Evolutionary conservation across 2,797 vertebrate species (phyloP).

Genomic region (Dryobates pubescens): DNA sequence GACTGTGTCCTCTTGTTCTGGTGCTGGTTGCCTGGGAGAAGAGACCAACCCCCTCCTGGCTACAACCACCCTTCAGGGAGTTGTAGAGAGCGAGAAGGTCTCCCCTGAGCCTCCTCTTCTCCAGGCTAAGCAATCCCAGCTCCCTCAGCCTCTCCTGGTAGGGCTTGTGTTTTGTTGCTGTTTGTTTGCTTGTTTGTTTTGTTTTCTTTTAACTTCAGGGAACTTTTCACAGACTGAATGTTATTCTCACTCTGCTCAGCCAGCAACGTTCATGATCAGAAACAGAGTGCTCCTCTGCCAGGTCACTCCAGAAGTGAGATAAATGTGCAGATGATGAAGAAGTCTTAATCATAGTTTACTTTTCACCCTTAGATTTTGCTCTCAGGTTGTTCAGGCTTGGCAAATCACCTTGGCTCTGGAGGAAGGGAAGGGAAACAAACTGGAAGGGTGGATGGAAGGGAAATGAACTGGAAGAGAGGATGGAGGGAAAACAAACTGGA

Average conservation of each 20-base stretch:
- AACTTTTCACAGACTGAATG: neutral
- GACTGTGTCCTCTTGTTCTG: no score
- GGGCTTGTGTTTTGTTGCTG: no score
- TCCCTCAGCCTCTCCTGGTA: neutral
- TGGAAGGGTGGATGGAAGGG: no score
- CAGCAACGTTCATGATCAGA: neutral
- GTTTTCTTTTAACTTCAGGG: neutral
- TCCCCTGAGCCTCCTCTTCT: no score
- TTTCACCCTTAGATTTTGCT: constrained; percentile 40
- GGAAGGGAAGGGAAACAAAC: no score
- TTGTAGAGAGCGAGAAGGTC: no score
- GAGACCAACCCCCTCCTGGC: no score
- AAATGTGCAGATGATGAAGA: constrained; percentile 34
- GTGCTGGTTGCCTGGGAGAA: no score
- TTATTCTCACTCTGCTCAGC: neutral
- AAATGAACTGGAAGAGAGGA: neutral
- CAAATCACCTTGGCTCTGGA: constrained; percentile 36
- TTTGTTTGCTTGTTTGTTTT: no score
- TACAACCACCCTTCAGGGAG: no score
- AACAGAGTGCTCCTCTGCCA: constrained; percentile 1
- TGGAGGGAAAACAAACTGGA: constrained; percentile 22
- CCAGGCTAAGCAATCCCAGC: no score
- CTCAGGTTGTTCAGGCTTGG: neutral
- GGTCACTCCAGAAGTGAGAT: constrained; percentile 45
- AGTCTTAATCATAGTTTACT: constrained; percentile 47